Conservation (phyloP, 2,888 invertebrate species). For the Neoascia interrupta region DNA sequence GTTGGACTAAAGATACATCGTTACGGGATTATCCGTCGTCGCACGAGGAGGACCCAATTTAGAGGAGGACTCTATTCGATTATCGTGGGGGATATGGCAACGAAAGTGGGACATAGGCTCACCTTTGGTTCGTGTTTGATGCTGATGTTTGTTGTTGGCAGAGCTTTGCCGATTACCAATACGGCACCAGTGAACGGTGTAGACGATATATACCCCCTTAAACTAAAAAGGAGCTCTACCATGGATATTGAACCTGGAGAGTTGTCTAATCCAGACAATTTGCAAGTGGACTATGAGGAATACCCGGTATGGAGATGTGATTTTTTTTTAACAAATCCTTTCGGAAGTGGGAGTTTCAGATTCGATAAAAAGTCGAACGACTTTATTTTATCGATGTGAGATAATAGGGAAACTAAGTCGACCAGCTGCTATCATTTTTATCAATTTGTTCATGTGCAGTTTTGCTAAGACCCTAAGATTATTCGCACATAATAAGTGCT, state of each 20-base stretch:
- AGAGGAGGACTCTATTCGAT: not conserved
- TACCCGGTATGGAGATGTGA: constrained; percentile 40
- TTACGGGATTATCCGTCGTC: not conserved
- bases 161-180: constrained; percentile 11
- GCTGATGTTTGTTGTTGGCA: constrained; percentile 23
- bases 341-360: constrained; percentile 91
- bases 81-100: constrained; percentile 38
- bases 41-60: constrained; percentile 9
- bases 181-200: constrained; percentile 4
- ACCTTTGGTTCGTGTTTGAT: constrained; percentile 48
- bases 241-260: constrained; percentile 31
- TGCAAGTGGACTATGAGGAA: constrained; percentile 39
- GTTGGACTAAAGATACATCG: not conserved
- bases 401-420: no score
- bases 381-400: no score
- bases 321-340: constrained; percentile 82
- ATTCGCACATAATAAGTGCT: no score
- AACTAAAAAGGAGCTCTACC: constrained; percentile 25
- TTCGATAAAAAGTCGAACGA: no score
- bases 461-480: no score
- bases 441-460: no score
- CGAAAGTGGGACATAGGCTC: constrained; percentile 21
- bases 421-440: no score
- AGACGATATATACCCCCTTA: constrained; percentile 40
- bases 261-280: constrained; percentile 31